Conservation (phyloP, 2,797 vertebrate species). For the Bradypus variegatus region DNA sequence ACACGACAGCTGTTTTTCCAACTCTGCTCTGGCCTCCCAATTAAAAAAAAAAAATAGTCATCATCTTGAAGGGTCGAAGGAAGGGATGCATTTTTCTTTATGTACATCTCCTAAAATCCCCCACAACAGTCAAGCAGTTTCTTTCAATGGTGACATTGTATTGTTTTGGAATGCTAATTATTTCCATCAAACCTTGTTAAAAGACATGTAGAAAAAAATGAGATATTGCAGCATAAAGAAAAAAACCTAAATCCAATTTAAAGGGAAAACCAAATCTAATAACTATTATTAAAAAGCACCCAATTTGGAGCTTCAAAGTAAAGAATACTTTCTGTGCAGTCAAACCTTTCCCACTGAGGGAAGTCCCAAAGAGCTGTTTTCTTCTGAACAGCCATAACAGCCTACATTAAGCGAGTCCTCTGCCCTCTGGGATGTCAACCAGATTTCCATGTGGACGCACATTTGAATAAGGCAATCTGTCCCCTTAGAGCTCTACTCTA, state of each 20-base stretch:
- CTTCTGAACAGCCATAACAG: not conserved
- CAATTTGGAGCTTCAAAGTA: not conserved
- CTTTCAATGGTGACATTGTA: not conserved
- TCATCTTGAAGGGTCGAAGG: not conserved
- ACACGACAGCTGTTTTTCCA: not conserved
- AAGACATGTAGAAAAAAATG: not conserved
- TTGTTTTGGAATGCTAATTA: not conserved
- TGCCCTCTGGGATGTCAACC: not conserved
- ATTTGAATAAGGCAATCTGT: not conserved
- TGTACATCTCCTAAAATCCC: not conserved
- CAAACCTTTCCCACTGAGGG: constrained; percentile 1
- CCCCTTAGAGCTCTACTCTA: not conserved
- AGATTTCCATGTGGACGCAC: not conserved
- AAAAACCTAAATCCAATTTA: not conserved
- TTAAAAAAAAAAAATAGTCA: not conserved
- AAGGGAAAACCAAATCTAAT: not conserved
- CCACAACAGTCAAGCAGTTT: not conserved
- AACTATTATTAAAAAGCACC: not conserved
- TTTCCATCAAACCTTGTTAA: not conserved
- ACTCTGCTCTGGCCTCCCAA: not conserved
- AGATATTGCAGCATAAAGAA: not conserved
- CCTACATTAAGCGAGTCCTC: not conserved
- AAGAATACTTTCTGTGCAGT: constrained; percentile 16
- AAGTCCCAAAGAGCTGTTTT: not conserved
- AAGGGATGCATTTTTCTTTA: not conserved